A percentile compares a stretch with the other conserved stretches of the same genome.
These are phyloP conservation scores for Spodoptera littoralis DNA, from an alignment of 2,888 invertebrate species.

Conservation along the genomic window DNA sequence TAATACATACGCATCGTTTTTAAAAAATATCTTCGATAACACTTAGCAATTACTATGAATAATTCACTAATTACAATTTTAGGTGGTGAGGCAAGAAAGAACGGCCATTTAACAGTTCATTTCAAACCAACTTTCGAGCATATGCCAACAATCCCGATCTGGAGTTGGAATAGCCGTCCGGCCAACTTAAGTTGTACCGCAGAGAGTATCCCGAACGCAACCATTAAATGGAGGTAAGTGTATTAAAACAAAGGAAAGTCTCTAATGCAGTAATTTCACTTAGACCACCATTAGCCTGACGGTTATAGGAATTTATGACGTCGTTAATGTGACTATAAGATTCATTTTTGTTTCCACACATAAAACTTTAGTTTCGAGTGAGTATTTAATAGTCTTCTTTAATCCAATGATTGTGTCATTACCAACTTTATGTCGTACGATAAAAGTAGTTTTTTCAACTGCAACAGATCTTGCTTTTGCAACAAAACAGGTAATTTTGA, in stretches of 20 bases:
- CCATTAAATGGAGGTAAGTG: slow-evolving; percentile 93
- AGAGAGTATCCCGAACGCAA: slow-evolving; percentile 97
- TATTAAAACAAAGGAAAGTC: slow-evolving; percentile 56
- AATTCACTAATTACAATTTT: slow-evolving; percentile 7
- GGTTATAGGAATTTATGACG: slow-evolving; percentile 17
- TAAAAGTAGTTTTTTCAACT: too few species aligned
- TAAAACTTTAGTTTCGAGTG: background rate
- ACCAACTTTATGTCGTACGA: too few species aligned
- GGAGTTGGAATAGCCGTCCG: slow-evolving; percentile 94
- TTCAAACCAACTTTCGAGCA: slow-evolving; percentile 94
- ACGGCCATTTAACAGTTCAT: slow-evolving; percentile 95
- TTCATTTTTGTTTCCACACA: slow-evolving; percentile 5
- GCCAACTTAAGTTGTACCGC: slow-evolving; percentile 96
- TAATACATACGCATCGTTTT: too few species aligned
- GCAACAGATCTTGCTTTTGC: too few species aligned
- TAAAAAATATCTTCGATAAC: too few species aligned
- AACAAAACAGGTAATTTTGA: too few species aligned
- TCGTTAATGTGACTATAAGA: background rate
- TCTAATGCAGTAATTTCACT: slow-evolving; percentile 26
- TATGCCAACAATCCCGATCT: slow-evolving; percentile 91
- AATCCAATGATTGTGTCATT: too few species aligned
- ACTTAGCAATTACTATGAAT: too few species aligned
- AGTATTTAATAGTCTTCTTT: background rate
- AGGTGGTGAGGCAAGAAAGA: slow-evolving; percentile 92
- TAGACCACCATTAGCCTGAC: background rate